phyloP scores from a whole-genome alignment of 2,888 invertebrate genomes.

The Prosopocoilus inquinatus region DNA sequence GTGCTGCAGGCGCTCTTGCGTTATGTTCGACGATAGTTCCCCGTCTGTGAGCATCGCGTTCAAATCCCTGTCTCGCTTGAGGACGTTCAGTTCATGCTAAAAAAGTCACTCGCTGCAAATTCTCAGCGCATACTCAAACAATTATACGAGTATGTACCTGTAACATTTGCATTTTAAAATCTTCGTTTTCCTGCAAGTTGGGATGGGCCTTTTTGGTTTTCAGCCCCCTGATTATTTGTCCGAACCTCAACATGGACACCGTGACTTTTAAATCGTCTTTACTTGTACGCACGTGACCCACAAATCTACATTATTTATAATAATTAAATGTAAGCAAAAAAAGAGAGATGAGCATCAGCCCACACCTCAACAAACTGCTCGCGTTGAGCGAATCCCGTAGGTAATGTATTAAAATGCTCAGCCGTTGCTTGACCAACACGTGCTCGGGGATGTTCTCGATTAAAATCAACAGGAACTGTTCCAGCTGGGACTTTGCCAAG shows the following conservation, averaged over 20 bases:
- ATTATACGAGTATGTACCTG: constrained; percentile 24
- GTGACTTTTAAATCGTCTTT: constrained; percentile 43
- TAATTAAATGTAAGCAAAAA: background rate
- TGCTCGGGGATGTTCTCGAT: constrained; percentile 30
- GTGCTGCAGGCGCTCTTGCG: constrained; percentile 41
- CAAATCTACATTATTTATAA: constrained; percentile 38
- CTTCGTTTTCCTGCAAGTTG: constrained; percentile 29
- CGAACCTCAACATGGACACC: constrained; percentile 48
- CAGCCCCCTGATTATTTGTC: constrained; percentile 39
- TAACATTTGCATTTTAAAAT: constrained; percentile 32
- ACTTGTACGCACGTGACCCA: constrained; percentile 47
- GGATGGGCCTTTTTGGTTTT: constrained; percentile 32
- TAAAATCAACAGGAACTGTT: constrained; percentile 42
- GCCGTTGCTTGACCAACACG: constrained; percentile 35
- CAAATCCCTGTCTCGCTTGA: constrained; percentile 42
- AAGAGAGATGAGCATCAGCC: background rate
- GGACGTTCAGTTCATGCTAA: constrained; percentile 36
- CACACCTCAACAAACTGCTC: constrained; percentile 44
- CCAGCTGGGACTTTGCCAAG: constrained; percentile 46
- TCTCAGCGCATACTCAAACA: constrained; percentile 9
- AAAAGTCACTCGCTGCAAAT: constrained; percentile 38
- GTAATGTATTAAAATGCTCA: constrained; percentile 46
- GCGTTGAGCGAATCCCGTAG: constrained; percentile 42
- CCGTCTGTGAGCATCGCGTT: constrained; percentile 44
- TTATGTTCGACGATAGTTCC: constrained; percentile 42